A percentile compares a stretch with the other conserved stretches of the same genome.
phyloP scores from a whole-genome alignment of 2,797 vertebrate species.

The Leuciscus waleckii region DNA sequence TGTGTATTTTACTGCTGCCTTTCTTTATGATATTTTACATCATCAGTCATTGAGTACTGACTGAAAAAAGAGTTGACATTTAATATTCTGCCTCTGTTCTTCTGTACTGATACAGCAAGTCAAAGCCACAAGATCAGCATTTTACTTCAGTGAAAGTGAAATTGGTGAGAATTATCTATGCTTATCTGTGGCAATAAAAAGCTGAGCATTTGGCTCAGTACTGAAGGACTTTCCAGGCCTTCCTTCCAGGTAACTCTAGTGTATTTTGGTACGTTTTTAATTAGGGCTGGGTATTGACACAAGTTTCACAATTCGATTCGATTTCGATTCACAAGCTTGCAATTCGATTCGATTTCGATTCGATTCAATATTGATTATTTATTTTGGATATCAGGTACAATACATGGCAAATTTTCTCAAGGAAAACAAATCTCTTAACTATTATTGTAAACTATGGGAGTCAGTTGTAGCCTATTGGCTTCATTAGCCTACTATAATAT shows the following conservation, averaged over 20 bases:
- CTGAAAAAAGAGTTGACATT: background rate
- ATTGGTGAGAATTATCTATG: background rate
- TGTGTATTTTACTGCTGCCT: background rate
- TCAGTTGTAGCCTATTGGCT: no score
- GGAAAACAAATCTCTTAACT: no score
- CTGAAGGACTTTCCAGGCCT: conserved; percentile 1
- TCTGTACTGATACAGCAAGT: background rate
- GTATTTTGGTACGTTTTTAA: background rate
- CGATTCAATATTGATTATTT: no score
- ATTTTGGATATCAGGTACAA: no score
- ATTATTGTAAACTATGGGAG: no score
- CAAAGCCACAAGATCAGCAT: background rate
- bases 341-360: no score
- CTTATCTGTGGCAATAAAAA: background rate
- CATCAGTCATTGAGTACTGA: background rate
- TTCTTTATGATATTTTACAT: background rate
- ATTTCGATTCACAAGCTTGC: no score
- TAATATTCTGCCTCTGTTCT: background rate
- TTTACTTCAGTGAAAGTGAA: background rate
- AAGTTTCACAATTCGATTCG: no score
- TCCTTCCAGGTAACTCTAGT: background rate
- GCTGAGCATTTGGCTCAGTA: background rate
- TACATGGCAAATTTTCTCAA: no score
- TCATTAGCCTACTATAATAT: no score
- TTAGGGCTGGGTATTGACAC: no score